Evolutionary conservation across 2,888 invertebrate genomes (phyloP).

Genomic region (Trachelus stipa): DNA sequence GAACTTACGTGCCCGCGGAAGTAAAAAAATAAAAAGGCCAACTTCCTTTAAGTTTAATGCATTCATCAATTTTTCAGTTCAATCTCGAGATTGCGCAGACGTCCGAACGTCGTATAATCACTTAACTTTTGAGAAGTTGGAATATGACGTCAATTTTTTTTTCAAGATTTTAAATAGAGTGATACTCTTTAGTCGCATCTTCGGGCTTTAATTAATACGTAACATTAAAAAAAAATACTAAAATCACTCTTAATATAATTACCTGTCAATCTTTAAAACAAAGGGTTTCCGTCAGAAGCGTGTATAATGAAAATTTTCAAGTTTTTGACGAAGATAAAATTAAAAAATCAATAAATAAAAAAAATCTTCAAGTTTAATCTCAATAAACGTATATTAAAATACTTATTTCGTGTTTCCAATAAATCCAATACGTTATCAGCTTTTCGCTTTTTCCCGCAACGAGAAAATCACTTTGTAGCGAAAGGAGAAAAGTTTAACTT

Average conservation of each 20-base stretch:
- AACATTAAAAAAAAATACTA: background rate
- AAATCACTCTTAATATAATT: background rate
- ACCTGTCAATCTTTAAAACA: background rate
- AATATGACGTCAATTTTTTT: background rate
- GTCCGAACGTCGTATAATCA: background rate
- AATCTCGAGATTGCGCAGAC: background rate
- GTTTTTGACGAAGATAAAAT: background rate
- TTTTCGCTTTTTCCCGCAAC: background rate
- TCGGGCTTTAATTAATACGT: background rate
- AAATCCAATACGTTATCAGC: background rate
- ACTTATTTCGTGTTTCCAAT: background rate
- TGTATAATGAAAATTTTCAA: background rate
- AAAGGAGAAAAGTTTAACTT: background rate
- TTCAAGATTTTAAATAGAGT: background rate
- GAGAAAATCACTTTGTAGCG: background rate
- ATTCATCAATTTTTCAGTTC: background rate
- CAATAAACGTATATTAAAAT: background rate
- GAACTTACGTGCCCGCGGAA: background rate
- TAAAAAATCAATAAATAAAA: background rate
- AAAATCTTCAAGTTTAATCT: background rate
- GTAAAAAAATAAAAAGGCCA: background rate
- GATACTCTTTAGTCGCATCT: background rate
- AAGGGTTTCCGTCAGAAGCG: background rate
- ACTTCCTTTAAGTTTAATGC: background rate
- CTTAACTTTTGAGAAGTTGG: background rate